These are phyloP conservation scores for Pandemis heparana DNA, from an alignment of 2,888 invertebrate genomes.

Conservation along the genomic window DNA sequence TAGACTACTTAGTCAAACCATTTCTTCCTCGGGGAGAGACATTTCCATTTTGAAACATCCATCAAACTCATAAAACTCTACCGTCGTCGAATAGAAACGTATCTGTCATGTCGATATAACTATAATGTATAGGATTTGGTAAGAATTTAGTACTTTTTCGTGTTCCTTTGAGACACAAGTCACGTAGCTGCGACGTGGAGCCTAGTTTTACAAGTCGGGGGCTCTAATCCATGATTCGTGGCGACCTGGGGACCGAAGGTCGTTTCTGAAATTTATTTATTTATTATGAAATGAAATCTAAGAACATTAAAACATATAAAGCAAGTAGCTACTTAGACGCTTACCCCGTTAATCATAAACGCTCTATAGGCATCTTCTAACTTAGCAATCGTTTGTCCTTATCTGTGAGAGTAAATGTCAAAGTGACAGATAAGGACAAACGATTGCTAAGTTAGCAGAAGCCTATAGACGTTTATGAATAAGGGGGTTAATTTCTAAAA, in stretches of 20 bases:
- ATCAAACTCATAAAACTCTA: neutral
- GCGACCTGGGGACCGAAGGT: neutral
- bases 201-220: slow-evolving; percentile 20
- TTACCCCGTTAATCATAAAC: too few species aligned
- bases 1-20: neutral
- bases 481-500: too few species aligned
- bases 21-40: neutral
- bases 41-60: neutral
- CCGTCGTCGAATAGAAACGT: neutral
- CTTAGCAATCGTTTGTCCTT: too few species aligned
- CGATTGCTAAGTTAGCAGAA: too few species aligned
- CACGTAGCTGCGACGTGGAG: slow-evolving; percentile 29
- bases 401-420: too few species aligned
- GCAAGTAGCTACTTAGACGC: too few species aligned
- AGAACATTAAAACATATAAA: too few species aligned
- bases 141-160: slow-evolving; percentile 31
- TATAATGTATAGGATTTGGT: neutral
- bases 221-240: slow-evolving; percentile 4
- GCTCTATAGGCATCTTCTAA: too few species aligned
- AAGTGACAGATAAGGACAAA: too few species aligned
- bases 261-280: too few species aligned
- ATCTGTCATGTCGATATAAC: slow-evolving; percentile 6
- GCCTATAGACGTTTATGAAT: too few species aligned
- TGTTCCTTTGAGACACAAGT: slow-evolving; percentile 15
- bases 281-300: too few species aligned